Evolutionary conservation across 1,140 invertebrate genomes (phyloP), one percentile per base, ranked within the genome.

Genomic region (Cydia fagiglandana): DNA sequence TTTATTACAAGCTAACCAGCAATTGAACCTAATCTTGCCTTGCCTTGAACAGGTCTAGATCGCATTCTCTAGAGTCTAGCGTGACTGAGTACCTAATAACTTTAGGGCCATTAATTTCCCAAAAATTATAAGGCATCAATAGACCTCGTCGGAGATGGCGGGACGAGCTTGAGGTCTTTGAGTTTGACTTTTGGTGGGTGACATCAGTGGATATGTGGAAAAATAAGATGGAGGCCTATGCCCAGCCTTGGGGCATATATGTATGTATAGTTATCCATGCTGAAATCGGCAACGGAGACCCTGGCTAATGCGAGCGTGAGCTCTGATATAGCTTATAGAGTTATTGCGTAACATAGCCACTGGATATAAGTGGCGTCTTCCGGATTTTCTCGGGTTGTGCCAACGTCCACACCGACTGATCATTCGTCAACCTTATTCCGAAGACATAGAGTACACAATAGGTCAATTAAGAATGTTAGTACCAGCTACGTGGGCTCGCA

Each of bases 351-450:
- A 70, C 30, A 7, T 45, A 41, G 30, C 34, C 66, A 38, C 2
- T 70, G 66, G 66, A 17, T 41, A 6, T 70, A 70, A 70, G 34
- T 70, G 66, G 66, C 15, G 10, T 34, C 66, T 70, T 70, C 66
- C 66, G 66, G 66, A 45, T 70, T 70, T 70, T 70, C 66, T 70
- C 30, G 38, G 15, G 6, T 10, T 70, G 38, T 41, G n/a, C 34
- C n/a, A 20, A 20, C n/a, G 30, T 20, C 15, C 10, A 30, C 10
- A 30, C n/a, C 2, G 56, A 24, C 17, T 61, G 2, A n/a, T 61
- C 41, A 15, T 41, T 70, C 50, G 4, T 53, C 4, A 13, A 53
- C 6, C 50, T 53, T 53, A 53, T 53, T 53, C 12, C 12, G 10
- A 13, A 4, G 45, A 47, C 12, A 15, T 47, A 47, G 4, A 13